Percentiles rank a stretch among this genome's conserved stretches.
Conservation (phyloP, 2,113 vertebrate genomes). For the Rhinolophus sinicus region DNA sequence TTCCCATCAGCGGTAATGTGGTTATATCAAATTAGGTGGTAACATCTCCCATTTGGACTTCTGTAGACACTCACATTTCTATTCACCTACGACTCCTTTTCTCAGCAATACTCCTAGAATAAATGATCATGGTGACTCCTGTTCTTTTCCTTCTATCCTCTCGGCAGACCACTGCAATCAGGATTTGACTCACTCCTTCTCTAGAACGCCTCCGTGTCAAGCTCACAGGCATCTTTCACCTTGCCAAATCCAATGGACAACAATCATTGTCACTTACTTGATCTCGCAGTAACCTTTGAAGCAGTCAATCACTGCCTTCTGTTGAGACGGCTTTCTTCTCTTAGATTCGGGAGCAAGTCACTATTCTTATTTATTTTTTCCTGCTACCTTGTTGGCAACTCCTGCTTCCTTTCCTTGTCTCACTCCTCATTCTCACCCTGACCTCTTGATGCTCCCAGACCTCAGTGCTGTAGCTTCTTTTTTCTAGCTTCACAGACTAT, state of each 20-base stretch:
- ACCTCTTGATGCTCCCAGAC: not conserved
- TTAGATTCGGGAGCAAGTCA: not conserved
- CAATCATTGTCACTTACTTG: not conserved
- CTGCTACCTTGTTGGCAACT: not conserved
- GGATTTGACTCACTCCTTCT: not conserved
- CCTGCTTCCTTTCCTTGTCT: too few relatives aligned
- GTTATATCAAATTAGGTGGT: too few relatives aligned
- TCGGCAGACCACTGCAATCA: not conserved
- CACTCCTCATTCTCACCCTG: not conserved
- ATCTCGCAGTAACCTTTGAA: not conserved
- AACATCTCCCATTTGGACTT: not conserved
- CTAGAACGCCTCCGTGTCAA: not conserved
- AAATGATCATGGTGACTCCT: not conserved
- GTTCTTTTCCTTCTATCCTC: not conserved
- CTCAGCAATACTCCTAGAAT: not conserved
- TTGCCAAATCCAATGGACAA: not conserved
- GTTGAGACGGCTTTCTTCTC: not conserved
- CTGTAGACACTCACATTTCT: not conserved
- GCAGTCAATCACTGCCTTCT: not conserved
- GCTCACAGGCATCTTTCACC: not conserved
- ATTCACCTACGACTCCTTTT: not conserved
- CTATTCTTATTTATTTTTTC: not conserved
- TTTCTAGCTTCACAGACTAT: too few relatives aligned
- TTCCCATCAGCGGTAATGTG: not conserved
- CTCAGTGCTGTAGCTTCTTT: not conserved